Percentiles rank a stretch among this genome's conserved stretches.
phyloP scores from a whole-genome alignment of 2,888 invertebrate genomes.

The Oligia latruncula region DNA sequence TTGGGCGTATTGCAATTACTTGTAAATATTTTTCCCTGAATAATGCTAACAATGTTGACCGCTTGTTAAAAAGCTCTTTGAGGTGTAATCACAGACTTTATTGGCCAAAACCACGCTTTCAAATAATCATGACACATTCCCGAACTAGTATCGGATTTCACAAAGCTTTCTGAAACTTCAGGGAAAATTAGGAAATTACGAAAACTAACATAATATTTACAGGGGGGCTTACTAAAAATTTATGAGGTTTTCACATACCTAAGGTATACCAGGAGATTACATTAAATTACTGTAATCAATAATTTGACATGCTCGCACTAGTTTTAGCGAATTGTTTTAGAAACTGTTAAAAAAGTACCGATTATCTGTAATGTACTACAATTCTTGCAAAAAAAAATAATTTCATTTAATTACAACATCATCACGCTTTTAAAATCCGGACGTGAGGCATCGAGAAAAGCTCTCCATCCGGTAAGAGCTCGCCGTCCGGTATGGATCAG shows the following conservation, averaged over 20 bases:
- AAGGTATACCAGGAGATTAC: background rate
- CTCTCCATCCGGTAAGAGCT: no score
- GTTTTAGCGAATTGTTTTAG: no score
- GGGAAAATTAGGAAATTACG: background rate
- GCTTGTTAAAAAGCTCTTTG: background rate
- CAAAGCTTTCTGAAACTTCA: constrained; percentile 11
- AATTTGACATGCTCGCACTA: no score
- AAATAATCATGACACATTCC: constrained; percentile 7
- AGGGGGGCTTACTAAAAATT: background rate
- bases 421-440: background rate
- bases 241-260: background rate
- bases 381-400: no score
- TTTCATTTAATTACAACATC: no score
- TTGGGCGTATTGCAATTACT: background rate
- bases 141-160: background rate
- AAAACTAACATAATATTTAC: background rate
- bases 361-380: no score
- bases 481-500: no score
- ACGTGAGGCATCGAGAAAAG: background rate
- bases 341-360: no score
- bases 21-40: background rate
- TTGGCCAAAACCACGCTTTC: background rate
- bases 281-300: background rate
- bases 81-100: background rate
- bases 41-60: background rate